Conservation (phyloP, 2,888 invertebrate species). For the Vannuccia rotundouncinata region DNA sequence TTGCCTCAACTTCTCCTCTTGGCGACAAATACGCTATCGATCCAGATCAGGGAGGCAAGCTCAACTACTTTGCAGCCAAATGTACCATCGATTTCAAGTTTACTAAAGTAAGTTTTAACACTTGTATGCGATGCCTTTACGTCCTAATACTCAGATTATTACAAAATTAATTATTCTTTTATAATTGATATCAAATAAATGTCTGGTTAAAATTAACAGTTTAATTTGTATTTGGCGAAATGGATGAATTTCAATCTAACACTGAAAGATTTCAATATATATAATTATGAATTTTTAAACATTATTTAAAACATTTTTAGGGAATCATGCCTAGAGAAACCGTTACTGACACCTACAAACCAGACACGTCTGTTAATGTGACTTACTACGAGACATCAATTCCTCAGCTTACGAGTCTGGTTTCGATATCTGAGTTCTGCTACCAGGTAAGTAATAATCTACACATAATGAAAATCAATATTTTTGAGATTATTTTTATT, state of each 20-base stretch:
- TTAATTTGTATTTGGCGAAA: no score
- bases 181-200: no score
- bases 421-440: conserved; percentile 28
- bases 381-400: not conserved
- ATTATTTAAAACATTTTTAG: no score
- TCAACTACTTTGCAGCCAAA: conserved; percentile 12
- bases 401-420: not conserved
- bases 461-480: no score
- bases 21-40: conserved; percentile 28
- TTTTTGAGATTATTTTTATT: no score
- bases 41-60: conserved; percentile 29
- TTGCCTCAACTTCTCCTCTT: not conserved
- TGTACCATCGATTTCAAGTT: not conserved
- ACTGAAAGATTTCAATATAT: no score
- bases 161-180: no score
- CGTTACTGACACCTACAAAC: not conserved
- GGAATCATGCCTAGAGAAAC: not conserved
- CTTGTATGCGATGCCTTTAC: no score
- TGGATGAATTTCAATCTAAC: no score
- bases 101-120: not conserved
- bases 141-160: no score
- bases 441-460: conserved; percentile 25
- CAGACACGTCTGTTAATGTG: not conserved
- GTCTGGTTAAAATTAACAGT: no score
- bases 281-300: no score